These are phyloP conservation scores for Cheilosia vulpina DNA, from an alignment of 2,888 invertebrate species.

Conservation along the genomic window DNA sequence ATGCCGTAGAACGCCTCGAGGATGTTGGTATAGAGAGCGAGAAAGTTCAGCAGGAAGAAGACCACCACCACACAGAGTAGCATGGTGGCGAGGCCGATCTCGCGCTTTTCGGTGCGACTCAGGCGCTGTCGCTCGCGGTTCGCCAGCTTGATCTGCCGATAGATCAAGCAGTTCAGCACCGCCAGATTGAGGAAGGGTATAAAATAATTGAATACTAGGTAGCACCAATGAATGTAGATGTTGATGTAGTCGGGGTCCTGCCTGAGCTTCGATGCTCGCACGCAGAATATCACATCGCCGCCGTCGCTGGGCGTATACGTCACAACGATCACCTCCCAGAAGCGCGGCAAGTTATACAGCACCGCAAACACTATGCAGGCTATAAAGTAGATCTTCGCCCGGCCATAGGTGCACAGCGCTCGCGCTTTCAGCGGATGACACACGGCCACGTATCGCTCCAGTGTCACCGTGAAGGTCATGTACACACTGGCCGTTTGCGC, in stretches of 20 bases:
- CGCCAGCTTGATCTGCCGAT: conserved; percentile 94
- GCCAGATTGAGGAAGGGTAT: conserved; percentile 95
- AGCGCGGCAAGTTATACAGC: conserved; percentile 93
- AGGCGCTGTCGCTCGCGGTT: conserved; percentile 95
- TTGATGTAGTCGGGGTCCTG: conserved; percentile 90
- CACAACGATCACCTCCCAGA: conserved; percentile 88
- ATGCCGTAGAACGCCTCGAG: conserved; percentile 91
- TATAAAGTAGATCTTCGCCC: conserved; percentile 93
- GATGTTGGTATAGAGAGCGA: conserved; percentile 93
- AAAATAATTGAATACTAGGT: conserved; percentile 96
- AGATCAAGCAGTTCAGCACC: conserved; percentile 95
- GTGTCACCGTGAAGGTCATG: conserved; percentile 93
- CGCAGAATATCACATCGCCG: conserved; percentile 88
- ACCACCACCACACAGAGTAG: conserved; percentile 96
- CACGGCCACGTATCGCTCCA: conserved; percentile 97
- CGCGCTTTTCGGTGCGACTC: conserved; percentile 94
- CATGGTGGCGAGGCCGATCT: conserved; percentile 97
- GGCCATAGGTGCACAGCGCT: conserved; percentile 94
- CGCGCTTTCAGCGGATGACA: conserved; percentile 95
- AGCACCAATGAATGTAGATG: conserved; percentile 97
- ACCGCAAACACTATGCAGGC: conserved; percentile 91
- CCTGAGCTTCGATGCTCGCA: conserved; percentile 88
- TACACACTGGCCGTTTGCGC: conserved; percentile 98
- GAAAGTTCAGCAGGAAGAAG: conserved; percentile 95
- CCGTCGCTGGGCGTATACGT: conserved; percentile 80